Base-by-base conservation (phyloP, 2,797 vertebrate species). In the Galagoides demidoff region DNA sequence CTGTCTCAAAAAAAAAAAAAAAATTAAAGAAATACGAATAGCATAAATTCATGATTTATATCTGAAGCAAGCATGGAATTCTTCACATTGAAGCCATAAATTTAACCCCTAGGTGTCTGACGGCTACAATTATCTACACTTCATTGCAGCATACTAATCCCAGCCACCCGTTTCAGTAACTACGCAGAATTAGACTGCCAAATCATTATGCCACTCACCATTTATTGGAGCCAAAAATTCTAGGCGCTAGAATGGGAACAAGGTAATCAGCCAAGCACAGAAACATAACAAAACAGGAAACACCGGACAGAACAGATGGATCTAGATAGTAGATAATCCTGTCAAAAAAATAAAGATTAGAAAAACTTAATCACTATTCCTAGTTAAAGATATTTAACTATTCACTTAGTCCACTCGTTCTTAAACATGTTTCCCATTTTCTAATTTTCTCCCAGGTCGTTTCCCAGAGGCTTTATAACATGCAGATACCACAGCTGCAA, bases 241-340 rank as follows among this genome's bases (percentile, higher is more conserved):
- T 98, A 92, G 99, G 99, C 19, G 99, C 99, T 37, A 99, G 99
- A 77, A 99, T 99, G 97, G 99, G 99, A 97, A 99, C 99, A 94
- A 99, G 99, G 95, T 99, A 99, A 98, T 99, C 99, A 22, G 99
- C 99, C 98, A 99, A 98, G 96, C 99, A 99, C 95, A 99, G 98
- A 97, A 99, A 98, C 99, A 99, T 99, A 96, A 99, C 98, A 0
- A 98, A 98, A 97, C 99, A 99, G 97, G 99, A 99, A 78, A 99
- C 99, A 0, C 99, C 99, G 0, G 99, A 99, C 85, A 99, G 99
- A 97, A 99, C 99, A 0, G 99, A 99, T 0, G 99, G 99, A 95
- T 99, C 99, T 98, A 99, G 96, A 97, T 99, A 99, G 98, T 99
- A 99, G 97, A 99, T 98, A 97, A 99, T 98, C 98, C 99, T 99